Conservation (phyloP, 2,797 vertebrate species). For the Sebastes reedi region DNA sequence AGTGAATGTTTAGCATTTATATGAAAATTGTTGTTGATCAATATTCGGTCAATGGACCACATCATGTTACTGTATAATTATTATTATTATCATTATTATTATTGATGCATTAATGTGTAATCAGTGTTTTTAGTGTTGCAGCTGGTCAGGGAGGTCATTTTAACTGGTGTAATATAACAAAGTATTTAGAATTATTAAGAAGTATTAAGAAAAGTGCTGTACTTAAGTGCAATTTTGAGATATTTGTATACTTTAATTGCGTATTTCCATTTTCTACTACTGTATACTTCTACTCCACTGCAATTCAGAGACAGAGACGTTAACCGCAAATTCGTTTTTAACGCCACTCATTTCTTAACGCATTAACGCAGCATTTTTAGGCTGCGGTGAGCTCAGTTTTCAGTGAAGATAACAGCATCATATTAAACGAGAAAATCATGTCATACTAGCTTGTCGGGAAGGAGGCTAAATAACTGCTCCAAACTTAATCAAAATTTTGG, state of each 20-base stretch:
- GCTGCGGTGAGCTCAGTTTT: no score
- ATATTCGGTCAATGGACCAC: not conserved
- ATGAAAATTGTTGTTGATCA: not conserved
- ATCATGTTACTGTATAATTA: not conserved
- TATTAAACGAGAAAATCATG: no score
- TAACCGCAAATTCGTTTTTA: not conserved
- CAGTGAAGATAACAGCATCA: no score
- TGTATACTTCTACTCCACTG: not conserved
- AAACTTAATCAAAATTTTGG: no score
- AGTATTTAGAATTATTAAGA: not conserved
- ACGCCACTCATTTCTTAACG: no score
- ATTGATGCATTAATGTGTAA: not conserved
- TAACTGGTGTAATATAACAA: not conserved
- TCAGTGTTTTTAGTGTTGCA: slow-evolving; percentile 1
- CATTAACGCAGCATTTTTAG: no score
- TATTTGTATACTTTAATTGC: not conserved
- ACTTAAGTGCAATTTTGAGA: not conserved
- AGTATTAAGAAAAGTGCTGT: not conserved
- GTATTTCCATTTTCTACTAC: not conserved
- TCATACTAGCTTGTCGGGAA: no score
- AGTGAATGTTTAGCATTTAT: not conserved
- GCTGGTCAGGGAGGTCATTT: not conserved
- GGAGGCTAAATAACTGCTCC: no score
- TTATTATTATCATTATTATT: not conserved
- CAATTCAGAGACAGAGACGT: no score